Percentiles rank a stretch among this genome's conserved stretches.
Evolutionary conservation across 1,140 invertebrate genomes (phyloP).

Genomic region (Nasonia vitripennis): DNA sequence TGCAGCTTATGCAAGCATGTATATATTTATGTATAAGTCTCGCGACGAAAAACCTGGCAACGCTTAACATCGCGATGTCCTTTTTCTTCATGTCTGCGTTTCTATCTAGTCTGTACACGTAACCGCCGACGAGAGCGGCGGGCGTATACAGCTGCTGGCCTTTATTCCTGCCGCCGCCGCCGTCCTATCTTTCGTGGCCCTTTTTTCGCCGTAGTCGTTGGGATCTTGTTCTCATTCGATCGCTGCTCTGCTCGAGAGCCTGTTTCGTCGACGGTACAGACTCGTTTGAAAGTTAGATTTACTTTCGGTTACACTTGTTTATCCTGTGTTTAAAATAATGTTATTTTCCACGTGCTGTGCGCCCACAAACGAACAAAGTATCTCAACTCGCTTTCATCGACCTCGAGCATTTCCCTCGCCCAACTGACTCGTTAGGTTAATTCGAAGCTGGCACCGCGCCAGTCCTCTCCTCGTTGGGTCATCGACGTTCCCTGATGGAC

Average conservation of each 20-base stretch:
- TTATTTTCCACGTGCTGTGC: too few species aligned
- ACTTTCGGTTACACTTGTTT: too few species aligned
- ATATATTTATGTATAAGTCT: too few species aligned
- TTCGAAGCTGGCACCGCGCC: slow-evolving; percentile 60
- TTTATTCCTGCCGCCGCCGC: too few species aligned
- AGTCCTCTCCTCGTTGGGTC: slow-evolving; percentile 44
- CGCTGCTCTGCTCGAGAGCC: not conserved
- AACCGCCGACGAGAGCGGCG: not conserved
- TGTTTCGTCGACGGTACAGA: not conserved
- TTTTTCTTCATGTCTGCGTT: not conserved
- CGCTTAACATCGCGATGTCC: not conserved
- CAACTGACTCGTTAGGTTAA: slow-evolving; percentile 63
- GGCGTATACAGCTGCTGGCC: too few species aligned
- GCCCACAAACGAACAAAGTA: too few species aligned
- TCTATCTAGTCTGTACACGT: not conserved
- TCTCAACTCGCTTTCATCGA: not conserved
- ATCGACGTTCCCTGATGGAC: slow-evolving; percentile 51
- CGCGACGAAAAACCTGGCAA: slow-evolving; percentile 7
- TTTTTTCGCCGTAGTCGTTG: not conserved
- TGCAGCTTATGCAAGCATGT: not conserved
- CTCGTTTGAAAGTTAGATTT: not conserved
- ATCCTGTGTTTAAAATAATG: too few species aligned
- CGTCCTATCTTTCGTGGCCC: not conserved
- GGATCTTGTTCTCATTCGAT: too few species aligned
- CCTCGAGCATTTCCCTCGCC: slow-evolving; percentile 19